Percentiles rank a stretch among this genome's conserved stretches.
These are phyloP conservation scores for Opisthocomus hoazin DNA, from an alignment of 2,113 vertebrate species.

Conservation along the genomic window DNA sequence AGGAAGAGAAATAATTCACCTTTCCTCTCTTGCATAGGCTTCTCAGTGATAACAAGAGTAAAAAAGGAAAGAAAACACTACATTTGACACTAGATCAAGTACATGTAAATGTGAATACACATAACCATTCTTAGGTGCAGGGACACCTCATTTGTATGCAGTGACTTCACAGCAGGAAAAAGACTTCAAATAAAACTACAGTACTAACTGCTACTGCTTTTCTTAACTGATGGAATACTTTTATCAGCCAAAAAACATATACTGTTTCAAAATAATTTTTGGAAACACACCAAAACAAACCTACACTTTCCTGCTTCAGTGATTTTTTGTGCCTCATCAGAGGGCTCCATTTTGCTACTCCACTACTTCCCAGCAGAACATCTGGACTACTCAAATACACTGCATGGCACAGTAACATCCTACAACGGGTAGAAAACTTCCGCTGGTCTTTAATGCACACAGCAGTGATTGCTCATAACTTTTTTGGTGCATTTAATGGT, in stretches of 20 bases:
- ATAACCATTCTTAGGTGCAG: not conserved
- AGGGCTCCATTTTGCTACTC: not conserved
- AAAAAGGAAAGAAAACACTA: slow-evolving; percentile 7
- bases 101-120: not conserved
- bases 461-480: not conserved
- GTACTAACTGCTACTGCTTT: not conserved
- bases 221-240: not conserved
- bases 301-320: not conserved
- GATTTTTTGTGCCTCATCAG: not conserved
- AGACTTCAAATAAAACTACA: not conserved
- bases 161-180: not conserved
- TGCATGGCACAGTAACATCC: not conserved
- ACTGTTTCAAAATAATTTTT: not conserved
- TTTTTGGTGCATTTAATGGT: not conserved
- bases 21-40: not conserved
- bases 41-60: not conserved
- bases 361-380: not conserved
- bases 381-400: not conserved
- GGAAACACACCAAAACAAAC: not conserved
- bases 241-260: not conserved
- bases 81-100: not conserved
- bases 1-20: slow-evolving; percentile 10
- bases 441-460: not conserved
- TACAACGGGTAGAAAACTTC: not conserved
- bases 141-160: not conserved